These are phyloP conservation scores for Uropsilus gracilis DNA, from an alignment of 2,113 vertebrate species.

Conservation along the genomic window DNA sequence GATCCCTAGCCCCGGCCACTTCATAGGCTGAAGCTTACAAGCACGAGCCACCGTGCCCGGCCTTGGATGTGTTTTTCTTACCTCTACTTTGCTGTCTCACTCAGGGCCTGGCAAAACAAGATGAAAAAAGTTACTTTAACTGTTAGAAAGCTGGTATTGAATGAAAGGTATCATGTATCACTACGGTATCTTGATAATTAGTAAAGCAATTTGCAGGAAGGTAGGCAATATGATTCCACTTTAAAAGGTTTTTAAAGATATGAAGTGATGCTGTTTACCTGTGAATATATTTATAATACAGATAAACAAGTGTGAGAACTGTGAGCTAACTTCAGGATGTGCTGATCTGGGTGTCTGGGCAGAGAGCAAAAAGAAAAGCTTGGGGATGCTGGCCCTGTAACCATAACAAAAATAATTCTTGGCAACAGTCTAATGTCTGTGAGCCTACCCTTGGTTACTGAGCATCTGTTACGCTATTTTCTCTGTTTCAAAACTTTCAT, in stretches of 20 bases:
- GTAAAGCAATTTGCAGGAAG: not conserved
- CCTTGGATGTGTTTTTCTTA: not conserved
- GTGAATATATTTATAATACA: not conserved
- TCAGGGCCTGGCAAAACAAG: not conserved
- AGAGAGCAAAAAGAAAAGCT: not conserved
- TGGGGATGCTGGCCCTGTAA: not conserved
- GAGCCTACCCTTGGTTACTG: not conserved
- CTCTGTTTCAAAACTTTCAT: not conserved
- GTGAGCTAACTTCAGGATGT: not conserved
- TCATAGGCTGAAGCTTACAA: too few species aligned
- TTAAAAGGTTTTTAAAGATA: not conserved
- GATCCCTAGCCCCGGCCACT: too few species aligned
- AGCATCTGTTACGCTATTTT: not conserved
- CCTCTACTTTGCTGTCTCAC: not conserved
- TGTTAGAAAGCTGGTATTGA: conserved; percentile 25
- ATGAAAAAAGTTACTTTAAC: not conserved
- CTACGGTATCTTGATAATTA: not conserved
- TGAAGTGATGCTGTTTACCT: not conserved
- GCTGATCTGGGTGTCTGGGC: not conserved
- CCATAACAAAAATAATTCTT: not conserved
- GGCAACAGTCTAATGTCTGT: not conserved
- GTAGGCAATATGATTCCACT: not conserved
- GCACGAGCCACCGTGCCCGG: too few species aligned
- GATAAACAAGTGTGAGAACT: not conserved
- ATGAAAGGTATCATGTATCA: not conserved